Evolutionary conservation across 2,797 vertebrate genomes (phyloP).

Genomic region (Takifugu ocellatus): DNA sequence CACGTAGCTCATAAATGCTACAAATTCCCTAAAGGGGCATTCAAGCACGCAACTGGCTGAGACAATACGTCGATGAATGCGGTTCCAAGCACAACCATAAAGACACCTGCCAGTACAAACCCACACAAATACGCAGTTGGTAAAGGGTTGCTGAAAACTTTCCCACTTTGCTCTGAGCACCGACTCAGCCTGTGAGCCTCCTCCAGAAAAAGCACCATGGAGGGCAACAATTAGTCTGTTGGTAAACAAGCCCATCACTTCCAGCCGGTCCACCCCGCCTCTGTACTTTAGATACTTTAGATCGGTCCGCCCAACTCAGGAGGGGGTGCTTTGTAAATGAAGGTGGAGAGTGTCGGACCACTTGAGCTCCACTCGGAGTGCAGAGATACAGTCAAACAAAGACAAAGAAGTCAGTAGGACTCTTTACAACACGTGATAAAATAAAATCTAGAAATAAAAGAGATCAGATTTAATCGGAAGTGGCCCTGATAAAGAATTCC

Average conservation of each 20-base stretch:
- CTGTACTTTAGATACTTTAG: slow-evolving; percentile 36
- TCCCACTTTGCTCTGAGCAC: slow-evolving; percentile 38
- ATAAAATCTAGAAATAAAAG: not conserved
- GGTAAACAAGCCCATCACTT: slow-evolving; percentile 68
- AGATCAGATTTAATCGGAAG: not conserved
- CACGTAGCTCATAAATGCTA: slow-evolving; percentile 44
- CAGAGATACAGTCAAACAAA: slow-evolving; percentile 23
- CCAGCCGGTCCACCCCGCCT: slow-evolving; percentile 51
- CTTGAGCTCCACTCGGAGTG: slow-evolving; percentile 68
- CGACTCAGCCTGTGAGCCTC: slow-evolving; percentile 36
- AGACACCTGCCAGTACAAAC: slow-evolving; percentile 35
- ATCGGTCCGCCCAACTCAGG: slow-evolving; percentile 51
- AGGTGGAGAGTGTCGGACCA: slow-evolving; percentile 66
- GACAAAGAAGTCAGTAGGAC: slow-evolving; percentile 20
- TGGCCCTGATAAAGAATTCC: not conserved
- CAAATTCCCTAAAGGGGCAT: slow-evolving; percentile 33
- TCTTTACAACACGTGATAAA: slow-evolving; percentile 23
- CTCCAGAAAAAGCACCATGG: slow-evolving; percentile 50
- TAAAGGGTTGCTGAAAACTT: slow-evolving; percentile 37
- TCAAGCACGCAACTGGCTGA: slow-evolving; percentile 27
- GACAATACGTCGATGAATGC: slow-evolving; percentile 22
- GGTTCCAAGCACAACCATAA: slow-evolving; percentile 12
- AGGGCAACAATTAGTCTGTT: slow-evolving; percentile 67
- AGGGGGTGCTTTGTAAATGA: slow-evolving; percentile 67
- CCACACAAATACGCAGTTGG: slow-evolving; percentile 19